Conservation (phyloP, 2,113 vertebrate species). For the Phyllostomus discolor region DNA sequence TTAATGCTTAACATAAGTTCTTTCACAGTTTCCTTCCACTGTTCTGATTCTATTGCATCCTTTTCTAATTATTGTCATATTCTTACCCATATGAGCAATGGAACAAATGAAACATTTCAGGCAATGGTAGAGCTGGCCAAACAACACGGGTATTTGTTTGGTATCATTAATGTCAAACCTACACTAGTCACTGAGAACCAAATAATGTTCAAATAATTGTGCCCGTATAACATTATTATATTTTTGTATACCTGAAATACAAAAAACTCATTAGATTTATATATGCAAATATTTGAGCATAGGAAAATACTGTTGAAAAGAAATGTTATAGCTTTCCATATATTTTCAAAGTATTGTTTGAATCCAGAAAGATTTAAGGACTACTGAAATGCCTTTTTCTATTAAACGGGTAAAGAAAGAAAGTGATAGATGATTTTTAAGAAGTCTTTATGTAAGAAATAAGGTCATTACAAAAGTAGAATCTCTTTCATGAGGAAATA, state of each 20-base stretch:
- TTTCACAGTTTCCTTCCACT: neutral
- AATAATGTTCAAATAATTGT: neutral
- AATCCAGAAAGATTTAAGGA: neutral
- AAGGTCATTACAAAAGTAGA: neutral
- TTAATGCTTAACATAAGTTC: neutral
- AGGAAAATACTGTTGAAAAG: neutral
- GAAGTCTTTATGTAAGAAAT: neutral
- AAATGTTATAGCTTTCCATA: neutral
- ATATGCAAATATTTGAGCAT: neutral
- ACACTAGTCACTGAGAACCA: neutral
- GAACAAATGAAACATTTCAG: neutral
- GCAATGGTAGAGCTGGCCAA: neutral
- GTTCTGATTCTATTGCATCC: neutral
- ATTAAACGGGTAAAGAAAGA: neutral
- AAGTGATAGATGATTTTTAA: neutral
- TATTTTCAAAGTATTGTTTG: neutral
- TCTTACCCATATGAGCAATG: neutral
- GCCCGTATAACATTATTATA: neutral
- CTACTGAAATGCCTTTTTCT: neutral
- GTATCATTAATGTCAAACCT: neutral
- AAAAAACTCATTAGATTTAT: neutral
- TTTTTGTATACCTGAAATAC: neutral
- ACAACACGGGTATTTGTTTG: neutral
- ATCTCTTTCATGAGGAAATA: constrained; percentile 21
- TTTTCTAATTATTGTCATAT: neutral